These are phyloP conservation scores for Ataeniobius toweri DNA, from an alignment of 2,797 vertebrate genomes.

Conservation along the genomic window DNA sequence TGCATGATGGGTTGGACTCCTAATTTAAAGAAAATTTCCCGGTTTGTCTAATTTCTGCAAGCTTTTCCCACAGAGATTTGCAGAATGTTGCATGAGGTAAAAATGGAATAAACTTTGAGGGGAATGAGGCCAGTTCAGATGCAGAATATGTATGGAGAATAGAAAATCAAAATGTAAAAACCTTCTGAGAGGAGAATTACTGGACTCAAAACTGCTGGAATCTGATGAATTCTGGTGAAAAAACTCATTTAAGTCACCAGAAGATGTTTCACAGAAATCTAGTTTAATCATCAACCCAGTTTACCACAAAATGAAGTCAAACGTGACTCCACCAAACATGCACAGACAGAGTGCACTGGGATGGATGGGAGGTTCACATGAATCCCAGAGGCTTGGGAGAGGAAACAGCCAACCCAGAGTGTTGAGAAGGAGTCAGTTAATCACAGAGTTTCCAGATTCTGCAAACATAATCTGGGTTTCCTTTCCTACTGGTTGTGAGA, in stretches of 20 bases:
- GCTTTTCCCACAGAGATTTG: not conserved
- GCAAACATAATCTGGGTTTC: not conserved
- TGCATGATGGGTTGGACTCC: not conserved
- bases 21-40: not conserved
- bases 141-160: not conserved
- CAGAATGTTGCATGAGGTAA: not conserved
- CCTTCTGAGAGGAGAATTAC: slow-evolving; percentile 1
- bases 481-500: not conserved
- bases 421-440: slow-evolving; percentile 6
- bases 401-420: not conserved
- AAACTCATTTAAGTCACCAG: slow-evolving; percentile 1
- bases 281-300: not conserved
- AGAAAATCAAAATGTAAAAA: not conserved
- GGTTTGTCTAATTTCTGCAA: not conserved
- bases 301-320: slow-evolving; percentile 16
- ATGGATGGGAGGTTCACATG: slow-evolving; percentile 27
- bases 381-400: slow-evolving; percentile 2
- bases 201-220: slow-evolving; percentile 4
- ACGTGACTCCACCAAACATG: slow-evolving; percentile 5
- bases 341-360: slow-evolving; percentile 22
- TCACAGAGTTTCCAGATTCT: slow-evolving; percentile 1
- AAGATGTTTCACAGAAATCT: slow-evolving; percentile 12
- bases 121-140: not conserved
- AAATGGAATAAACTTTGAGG: too few species aligned
- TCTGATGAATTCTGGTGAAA: not conserved